Conservation (phyloP, 2,113 vertebrate species). For the Oostethus manadensis region DNA sequence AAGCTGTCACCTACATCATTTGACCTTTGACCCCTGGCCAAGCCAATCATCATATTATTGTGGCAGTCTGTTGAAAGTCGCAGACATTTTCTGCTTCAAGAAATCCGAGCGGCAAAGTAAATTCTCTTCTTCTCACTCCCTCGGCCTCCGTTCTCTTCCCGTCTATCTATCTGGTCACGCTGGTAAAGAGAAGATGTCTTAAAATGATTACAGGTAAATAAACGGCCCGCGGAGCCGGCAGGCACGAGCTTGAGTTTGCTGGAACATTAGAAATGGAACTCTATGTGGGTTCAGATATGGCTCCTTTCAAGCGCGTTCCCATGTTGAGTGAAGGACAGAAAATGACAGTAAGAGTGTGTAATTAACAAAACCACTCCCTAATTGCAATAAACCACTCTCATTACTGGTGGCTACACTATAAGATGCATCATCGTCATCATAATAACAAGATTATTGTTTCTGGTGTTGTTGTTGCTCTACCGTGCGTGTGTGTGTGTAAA, state of each 20-base stretch:
- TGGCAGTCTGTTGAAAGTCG: slow-evolving; percentile 15
- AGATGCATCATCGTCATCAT: background rate
- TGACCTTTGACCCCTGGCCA: slow-evolving; percentile 54
- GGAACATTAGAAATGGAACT: slow-evolving; percentile 53
- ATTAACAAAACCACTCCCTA: too few species aligned
- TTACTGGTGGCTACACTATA: background rate
- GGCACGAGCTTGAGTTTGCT: slow-evolving; percentile 54
- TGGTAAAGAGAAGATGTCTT: slow-evolving; percentile 58
- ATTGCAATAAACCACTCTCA: background rate
- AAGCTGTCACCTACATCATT: slow-evolving; percentile 60
- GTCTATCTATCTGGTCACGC: slow-evolving; percentile 37
- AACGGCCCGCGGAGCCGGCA: slow-evolving; percentile 53
- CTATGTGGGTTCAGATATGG: too few species aligned
- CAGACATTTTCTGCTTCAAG: slow-evolving; percentile 5
- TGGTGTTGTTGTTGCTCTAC: slow-evolving; percentile 35
- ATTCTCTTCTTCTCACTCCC: slow-evolving; percentile 20
- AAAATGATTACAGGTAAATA: slow-evolving; percentile 67
- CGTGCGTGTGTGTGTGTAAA: slow-evolving; percentile 16
- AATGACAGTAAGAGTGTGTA: background rate
- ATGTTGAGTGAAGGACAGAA: background rate
- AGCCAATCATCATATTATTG: slow-evolving; percentile 38
- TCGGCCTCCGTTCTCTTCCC: slow-evolving; percentile 19
- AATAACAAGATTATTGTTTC: slow-evolving; percentile 27
- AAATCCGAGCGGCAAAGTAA: background rate
- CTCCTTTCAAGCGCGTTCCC: too few species aligned